Evolutionary conservation across 2,888 invertebrate species (phyloP), one percentile per base, ranked within the genome.

Genomic region (Tetragonula carbonaria): DNA sequence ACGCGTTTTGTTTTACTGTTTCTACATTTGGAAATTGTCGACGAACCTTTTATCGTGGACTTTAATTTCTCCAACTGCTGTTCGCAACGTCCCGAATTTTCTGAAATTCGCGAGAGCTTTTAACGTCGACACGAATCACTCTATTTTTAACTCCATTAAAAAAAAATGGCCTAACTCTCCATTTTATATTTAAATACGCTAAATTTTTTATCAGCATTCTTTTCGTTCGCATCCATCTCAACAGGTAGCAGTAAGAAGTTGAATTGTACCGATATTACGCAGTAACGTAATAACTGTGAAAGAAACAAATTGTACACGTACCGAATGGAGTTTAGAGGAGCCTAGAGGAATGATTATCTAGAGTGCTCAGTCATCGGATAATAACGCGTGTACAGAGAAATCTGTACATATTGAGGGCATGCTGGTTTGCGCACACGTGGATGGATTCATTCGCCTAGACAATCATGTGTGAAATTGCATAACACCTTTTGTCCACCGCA

Each of bases 351-450:
- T 82, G 71, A 86, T 89, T 91, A 88, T 90, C 86, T 84, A 75
- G 83, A 87, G 78, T 86, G 78, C 80, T 85, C 80, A 81, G 85
- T 74, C 80, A 68, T 72, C 79, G 84, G 90, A 90, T 91, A 90
- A 85, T 82, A 28, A 38, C 55, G 18, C 18, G 79, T 81, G 66
- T 75, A 82, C 80, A 67, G 55, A 80, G 72, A 65, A 74, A 79
- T 76, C 67, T 63, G 72, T 65, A 70, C 45, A 45, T 45, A 45
- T 62, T n/a, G 51, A 55, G 74, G 13, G 55, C 53, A 68, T 4
- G 18, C 23, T 38, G 68, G 76, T 73, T 75, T 77, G 81, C 68
- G 62, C 57, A 63, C 68, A 70, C 75, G 63, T 50, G 80, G 65
- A 73, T 50, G 78, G 65, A 73, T 70, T 45, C 45, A 45, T 45